Evolutionary conservation across 2,113 vertebrate species (phyloP).

Genomic region (Tringa solitaria): DNA sequence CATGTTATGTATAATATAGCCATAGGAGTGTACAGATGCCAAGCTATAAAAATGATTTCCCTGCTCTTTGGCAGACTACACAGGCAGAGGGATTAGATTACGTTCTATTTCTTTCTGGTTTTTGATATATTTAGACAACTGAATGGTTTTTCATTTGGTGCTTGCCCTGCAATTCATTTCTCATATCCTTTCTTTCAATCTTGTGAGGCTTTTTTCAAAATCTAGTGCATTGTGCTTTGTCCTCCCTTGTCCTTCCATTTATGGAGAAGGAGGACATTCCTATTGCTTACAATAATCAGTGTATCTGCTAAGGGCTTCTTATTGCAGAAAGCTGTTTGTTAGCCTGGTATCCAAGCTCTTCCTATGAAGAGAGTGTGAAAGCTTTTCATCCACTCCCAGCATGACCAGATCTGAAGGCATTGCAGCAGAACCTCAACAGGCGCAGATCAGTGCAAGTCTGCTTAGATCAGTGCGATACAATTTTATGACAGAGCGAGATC

Average conservation of each 20-base stretch:
- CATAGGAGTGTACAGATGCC: background rate
- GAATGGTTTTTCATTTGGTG: slow-evolving; percentile 28
- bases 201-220: background rate
- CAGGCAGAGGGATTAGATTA: background rate
- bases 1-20: background rate
- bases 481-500: background rate
- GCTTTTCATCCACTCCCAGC: background rate
- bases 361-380: background rate
- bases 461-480: background rate
- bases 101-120: background rate
- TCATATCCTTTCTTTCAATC: background rate
- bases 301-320: background rate
- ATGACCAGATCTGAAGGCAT: background rate
- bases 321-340: background rate
- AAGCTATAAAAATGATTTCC: background rate
- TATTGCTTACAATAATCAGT: background rate
- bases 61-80: background rate
- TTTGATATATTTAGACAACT: slow-evolving; percentile 25
- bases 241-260: background rate
- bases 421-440: background rate
- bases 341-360: background rate
- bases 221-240: slow-evolving; percentile 6
- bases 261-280: background rate
- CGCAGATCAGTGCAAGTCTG: background rate
- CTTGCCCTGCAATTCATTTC: slow-evolving; percentile 21